Evolutionary conservation across 2,888 invertebrate genomes (phyloP), one percentile per base, ranked within the genome.

Genomic region (Euclidia mi): DNA sequence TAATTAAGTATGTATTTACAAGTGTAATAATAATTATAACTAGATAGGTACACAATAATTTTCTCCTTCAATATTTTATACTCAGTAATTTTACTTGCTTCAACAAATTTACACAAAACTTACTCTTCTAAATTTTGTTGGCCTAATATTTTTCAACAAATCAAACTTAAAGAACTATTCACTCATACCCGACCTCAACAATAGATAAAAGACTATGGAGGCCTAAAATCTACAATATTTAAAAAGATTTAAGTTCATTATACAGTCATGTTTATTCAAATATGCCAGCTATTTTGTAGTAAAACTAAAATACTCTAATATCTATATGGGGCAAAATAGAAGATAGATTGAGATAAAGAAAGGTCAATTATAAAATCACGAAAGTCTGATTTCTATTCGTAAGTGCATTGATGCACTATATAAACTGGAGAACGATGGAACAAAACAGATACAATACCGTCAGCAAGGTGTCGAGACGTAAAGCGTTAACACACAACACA

Each of bases 1-100:
- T 92, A 91, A 86, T 83, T 85, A 87, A 85, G 69, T 90, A 76
- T 68, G 71, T 81, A 93, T 93, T 90, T 93, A 92, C 92, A 94
- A 82, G 79, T 74, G 82, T 87, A 81, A 79, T 85, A 76, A 84
- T 87, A 78, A 65, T 83, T 85, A 87, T 84, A 83, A 81, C 85
- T 90, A 89, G 73, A 79, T 83, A 86, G 72, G 78, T 87, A 87
- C 82, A 80, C 81, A 82, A 81, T 84, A 74, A 74, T 78, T 79
- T 81, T 76, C 77, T 76, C 64, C 66, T 76, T 72, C 75, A 67
- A 77, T 71, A 78, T 69, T 77, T 79, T 81, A n/a, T 77, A 68
- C 80, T 82, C 74, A 78, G 76, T 78, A 79, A 69, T 74, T 78
- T 67, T 56, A 62, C 78, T 74, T 77, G 78, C 68, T 72, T 82